A percentile compares a stretch with the other conserved stretches of the same genome.
Conservation (phyloP, 2,113 vertebrate genomes). For the Pteropus alecto region DNA sequence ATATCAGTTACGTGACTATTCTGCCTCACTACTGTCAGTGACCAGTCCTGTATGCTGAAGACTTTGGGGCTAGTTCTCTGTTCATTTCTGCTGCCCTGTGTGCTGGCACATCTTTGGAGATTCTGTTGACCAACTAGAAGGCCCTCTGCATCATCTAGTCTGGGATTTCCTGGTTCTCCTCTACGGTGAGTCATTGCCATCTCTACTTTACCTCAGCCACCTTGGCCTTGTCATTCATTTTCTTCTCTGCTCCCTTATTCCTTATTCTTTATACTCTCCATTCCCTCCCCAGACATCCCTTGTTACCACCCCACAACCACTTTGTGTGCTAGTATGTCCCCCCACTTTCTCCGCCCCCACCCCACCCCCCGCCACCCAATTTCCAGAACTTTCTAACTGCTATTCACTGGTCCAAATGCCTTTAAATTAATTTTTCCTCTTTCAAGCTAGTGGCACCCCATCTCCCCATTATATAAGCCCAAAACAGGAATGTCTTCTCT, state of each 20-base stretch:
- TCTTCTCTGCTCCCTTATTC: not conserved
- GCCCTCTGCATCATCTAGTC: not conserved
- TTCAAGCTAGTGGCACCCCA: not conserved
- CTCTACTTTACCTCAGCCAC: not conserved
- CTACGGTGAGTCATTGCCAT: not conserved
- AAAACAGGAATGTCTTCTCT: not conserved
- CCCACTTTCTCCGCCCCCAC: fast-evolving
- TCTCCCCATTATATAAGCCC: not conserved
- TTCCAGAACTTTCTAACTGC: not conserved
- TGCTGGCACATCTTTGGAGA: not conserved
- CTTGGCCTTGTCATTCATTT: not conserved
- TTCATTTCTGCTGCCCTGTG: not conserved
- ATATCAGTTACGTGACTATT: not conserved
- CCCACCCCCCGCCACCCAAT: too few relatives aligned
- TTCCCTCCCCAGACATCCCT: not conserved
- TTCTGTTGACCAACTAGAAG: not conserved
- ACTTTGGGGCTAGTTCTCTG: not conserved
- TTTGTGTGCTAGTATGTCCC: not conserved
- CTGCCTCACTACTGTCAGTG: fast-evolving
- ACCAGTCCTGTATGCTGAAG: not conserved
- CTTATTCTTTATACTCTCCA: not conserved
- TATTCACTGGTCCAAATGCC: not conserved
- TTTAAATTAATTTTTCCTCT: not conserved
- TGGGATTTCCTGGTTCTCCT: not conserved
- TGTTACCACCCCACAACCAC: not conserved